Base-by-base conservation (phyloP, 2,113 vertebrate species). In the Salvelinus namaycush region DNA sequence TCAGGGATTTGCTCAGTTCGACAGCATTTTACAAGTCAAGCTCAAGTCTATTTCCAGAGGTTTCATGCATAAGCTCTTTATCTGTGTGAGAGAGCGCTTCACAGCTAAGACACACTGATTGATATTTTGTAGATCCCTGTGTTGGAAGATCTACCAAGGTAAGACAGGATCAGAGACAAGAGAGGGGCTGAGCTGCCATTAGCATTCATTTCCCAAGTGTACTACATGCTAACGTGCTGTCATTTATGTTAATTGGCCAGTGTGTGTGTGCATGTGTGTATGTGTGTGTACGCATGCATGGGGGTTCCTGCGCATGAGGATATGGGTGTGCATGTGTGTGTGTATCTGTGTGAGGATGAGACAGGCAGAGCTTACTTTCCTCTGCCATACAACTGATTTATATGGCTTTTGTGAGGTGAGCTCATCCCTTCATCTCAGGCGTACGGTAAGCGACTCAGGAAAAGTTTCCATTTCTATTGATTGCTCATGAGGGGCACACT, bases 1-100 rank as follows among this genome's bases (percentile, higher is more conserved):
- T 86, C 79, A 74, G 75, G 89, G 88, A 89, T 90, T 89, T 90
- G 78, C 81, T 84, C 80, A 70, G 87, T 80, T 83, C 76, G 72
- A 90, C 84, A 87, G 78, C 86, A 78, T 85, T 87, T 90, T 84
- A 87, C 80, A 84, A 1, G 51, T 62, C 83, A 72, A 81, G 84
- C 82, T 87, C 51, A 62, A 86, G 84, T 81, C 72, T 84, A 84
- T 88, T 92, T 90, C 75, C 81, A 84, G 84, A 84, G 81, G 88
- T 90, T 87, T 89, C 81, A 76, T 83, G 74, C 76, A 82, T 89
- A 88, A 91, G 89, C 89, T 84, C 85, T 89, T 89, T 85, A 90
- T 89, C 85, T 83, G 79, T 81, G 79, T 83, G 78, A 89, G 85
- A 78, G 77, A 89, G 86, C 77, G 57, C 77, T 71, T 80, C 79